Conservation (phyloP, 1,140 invertebrate species). For the Drosophila teissieri region DNA sequence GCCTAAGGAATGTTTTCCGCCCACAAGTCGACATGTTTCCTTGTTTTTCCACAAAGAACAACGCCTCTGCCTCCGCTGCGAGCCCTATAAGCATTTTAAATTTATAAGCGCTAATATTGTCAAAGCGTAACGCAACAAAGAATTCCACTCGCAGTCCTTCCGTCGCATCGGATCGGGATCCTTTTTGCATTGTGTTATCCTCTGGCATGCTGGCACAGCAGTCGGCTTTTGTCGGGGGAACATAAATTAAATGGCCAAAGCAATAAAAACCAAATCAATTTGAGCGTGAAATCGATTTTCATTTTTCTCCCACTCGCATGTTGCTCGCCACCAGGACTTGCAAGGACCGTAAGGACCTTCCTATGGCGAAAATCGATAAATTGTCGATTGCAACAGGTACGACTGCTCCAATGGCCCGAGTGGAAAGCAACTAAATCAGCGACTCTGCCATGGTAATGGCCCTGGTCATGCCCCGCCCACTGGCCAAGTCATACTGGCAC, state of each 20-base stretch:
- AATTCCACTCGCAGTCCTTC: constrained; percentile 41
- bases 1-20: constrained; percentile 58
- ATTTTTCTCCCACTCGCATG: constrained; percentile 44
- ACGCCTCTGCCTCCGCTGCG: background rate
- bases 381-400: constrained; percentile 67
- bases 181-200: constrained; percentile 64
- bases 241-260: constrained; percentile 75
- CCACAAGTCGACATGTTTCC: constrained; percentile 37
- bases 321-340: constrained; percentile 6
- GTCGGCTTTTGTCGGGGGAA: constrained; percentile 41
- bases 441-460: constrained; percentile 53
- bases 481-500: constrained; percentile 36
- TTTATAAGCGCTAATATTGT: constrained; percentile 77
- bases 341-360: background rate
- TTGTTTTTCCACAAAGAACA: constrained; percentile 20
- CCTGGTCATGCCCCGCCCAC: constrained; percentile 55
- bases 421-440: constrained; percentile 60
- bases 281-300: constrained; percentile 81
- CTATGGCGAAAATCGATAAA: constrained; percentile 59
- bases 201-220: constrained; percentile 33
- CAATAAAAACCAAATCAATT: constrained; percentile 81
- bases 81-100: constrained; percentile 57
- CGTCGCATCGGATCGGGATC: constrained; percentile 4
- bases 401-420: constrained; percentile 3
- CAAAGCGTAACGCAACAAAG: constrained; percentile 51